A percentile compares a stretch with the other conserved stretches of the same genome.
These are phyloP conservation scores for Petrocephalus schoutedeni DNA, from an alignment of 2,797 vertebrate genomes.

Conservation along the genomic window DNA sequence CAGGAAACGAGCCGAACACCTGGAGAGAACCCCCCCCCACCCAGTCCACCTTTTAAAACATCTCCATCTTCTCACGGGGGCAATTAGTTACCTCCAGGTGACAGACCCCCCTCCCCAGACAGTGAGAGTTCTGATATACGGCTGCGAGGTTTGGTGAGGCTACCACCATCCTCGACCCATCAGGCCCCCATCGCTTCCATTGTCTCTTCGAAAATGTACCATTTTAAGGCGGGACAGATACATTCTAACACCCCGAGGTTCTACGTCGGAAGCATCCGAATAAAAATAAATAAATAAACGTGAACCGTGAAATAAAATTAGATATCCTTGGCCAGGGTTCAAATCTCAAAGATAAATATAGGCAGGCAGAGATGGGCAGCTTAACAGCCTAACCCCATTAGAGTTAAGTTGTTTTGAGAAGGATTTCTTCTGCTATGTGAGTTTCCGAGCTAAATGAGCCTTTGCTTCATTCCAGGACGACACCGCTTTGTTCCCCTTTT, in stretches of 20 bases:
- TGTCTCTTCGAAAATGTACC: background rate
- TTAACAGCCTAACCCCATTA: slow-evolving; percentile 4
- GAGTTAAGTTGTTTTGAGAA: slow-evolving; percentile 4
- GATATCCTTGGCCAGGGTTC: background rate
- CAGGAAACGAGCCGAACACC: slow-evolving; percentile 37
- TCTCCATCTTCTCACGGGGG: slow-evolving; percentile 32
- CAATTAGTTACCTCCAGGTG: slow-evolving; percentile 22
- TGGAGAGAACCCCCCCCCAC: slow-evolving; percentile 26
- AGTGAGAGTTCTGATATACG: background rate
- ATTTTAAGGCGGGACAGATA: background rate
- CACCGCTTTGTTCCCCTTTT: background rate
- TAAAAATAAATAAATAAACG: background rate
- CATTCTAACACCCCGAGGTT: background rate
- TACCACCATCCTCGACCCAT: background rate
- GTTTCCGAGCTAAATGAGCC: background rate
- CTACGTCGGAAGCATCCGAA: background rate
- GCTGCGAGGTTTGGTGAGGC: background rate
- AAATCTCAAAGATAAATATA: slow-evolving; percentile 17
- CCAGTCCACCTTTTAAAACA: slow-evolving; percentile 31
- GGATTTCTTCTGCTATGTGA: background rate
- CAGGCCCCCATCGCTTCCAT: background rate
- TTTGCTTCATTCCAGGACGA: background rate
- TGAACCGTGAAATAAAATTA: slow-evolving; percentile 1
- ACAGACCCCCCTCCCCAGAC: background rate
- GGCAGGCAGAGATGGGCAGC: background rate